phyloP scores from a whole-genome alignment of 2,797 vertebrate genomes.

The Tiaroga cobitis region DNA sequence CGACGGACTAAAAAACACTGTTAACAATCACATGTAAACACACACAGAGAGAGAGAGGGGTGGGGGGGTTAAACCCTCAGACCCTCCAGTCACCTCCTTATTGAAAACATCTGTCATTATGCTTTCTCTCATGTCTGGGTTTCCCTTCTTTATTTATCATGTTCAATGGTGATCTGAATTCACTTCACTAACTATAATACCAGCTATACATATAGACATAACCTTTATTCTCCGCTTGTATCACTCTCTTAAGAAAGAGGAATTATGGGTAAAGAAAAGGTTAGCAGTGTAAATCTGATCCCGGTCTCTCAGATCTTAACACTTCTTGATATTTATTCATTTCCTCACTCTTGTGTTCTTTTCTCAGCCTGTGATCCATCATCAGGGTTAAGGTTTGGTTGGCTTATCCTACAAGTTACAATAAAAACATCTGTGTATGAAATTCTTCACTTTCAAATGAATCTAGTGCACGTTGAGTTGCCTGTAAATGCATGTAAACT shows the following conservation, averaged over 20 bases:
- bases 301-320: background rate
- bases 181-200: background rate
- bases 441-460: background rate
- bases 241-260: background rate
- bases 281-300: background rate
- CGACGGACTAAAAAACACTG: background rate
- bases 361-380: background rate
- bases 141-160: background rate
- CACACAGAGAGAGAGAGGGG: background rate
- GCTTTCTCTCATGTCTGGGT: background rate
- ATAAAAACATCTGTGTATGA: background rate
- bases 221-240: background rate
- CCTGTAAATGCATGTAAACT: background rate
- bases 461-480: background rate
- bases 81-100: too few relatives aligned
- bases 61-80: too few relatives aligned
- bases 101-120: background rate
- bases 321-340: slow-evolving; percentile 1
- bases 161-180: background rate
- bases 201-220: background rate
- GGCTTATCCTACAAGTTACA: background rate
- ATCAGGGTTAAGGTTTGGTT: background rate
- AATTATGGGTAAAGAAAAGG: background rate
- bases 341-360: slow-evolving; percentile 20
- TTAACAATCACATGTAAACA: background rate